Evolutionary conservation across 2,797 vertebrate species (phyloP).

Genomic region (Lepilemur septentrionalis): DNA sequence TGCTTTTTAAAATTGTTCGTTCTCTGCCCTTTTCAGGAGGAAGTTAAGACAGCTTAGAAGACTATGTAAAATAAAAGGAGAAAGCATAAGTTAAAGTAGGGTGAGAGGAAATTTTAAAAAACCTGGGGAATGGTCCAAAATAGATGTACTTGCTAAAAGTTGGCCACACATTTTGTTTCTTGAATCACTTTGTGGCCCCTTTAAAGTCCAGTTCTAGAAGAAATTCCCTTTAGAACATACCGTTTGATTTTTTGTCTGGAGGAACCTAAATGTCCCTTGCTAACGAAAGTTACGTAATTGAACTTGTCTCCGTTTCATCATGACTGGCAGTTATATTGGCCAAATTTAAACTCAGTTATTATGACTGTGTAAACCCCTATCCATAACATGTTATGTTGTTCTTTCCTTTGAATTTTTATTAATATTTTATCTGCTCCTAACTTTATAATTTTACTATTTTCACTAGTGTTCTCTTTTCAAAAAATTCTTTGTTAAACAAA

Average conservation of each 20-base stretch:
- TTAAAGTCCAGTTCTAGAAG: neutral
- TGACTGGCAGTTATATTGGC: neutral
- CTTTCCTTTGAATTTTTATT: neutral
- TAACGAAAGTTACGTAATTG: neutral
- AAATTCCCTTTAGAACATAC: neutral
- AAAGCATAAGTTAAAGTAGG: neutral
- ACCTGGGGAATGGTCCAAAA: neutral
- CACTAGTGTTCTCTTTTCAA: neutral
- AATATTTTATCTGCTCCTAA: neutral
- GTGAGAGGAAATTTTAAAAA: neutral
- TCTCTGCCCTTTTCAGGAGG: neutral
- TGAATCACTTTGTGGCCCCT: neutral
- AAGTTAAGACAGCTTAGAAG: neutral
- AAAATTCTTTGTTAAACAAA: conserved; percentile 13
- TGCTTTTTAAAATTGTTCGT: neutral
- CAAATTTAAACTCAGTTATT: neutral
- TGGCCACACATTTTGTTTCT: neutral
- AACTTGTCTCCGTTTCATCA: neutral
- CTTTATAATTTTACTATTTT: neutral
- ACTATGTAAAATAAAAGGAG: neutral
- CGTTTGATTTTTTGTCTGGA: neutral
- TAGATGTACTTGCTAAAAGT: neutral
- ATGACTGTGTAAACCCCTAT: neutral
- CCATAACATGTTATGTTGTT: neutral
- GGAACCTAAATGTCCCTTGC: neutral